These are phyloP conservation scores for Ardeotis arabs DNA, from an alignment of 2,113 vertebrate species.

Conservation along the genomic window DNA sequence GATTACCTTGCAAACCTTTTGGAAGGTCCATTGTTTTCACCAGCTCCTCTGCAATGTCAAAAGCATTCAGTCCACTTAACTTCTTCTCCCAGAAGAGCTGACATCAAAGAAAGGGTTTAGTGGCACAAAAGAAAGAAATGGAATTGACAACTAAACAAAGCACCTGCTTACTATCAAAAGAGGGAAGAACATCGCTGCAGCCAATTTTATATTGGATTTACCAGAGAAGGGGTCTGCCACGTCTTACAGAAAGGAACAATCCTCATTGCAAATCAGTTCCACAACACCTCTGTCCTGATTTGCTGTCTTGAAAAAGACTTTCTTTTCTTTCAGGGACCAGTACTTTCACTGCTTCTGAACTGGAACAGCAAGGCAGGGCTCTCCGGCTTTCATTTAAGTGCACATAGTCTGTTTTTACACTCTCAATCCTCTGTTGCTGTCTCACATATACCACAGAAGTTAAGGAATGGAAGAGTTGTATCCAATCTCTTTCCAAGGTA, in stretches of 20 bases:
- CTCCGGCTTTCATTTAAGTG: neutral
- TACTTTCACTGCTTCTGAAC: neutral
- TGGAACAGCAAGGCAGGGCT: neutral
- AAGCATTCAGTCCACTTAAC: constrained; percentile 92
- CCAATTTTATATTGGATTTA: neutral
- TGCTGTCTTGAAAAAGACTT: neutral
- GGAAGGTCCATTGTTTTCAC: constrained; percentile 98
- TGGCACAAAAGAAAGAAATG: neutral
- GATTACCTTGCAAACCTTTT: constrained; percentile 93
- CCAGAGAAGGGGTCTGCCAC: neutral
- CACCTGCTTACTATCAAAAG: neutral
- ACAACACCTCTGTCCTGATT: neutral
- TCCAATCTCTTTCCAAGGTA: neutral
- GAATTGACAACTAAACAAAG: neutral
- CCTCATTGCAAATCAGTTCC: neutral
- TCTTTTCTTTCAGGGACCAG: neutral
- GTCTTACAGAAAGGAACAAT: neutral
- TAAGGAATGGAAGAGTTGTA: neutral
- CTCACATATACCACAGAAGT: neutral
- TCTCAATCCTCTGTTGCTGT: neutral
- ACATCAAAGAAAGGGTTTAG: neutral
- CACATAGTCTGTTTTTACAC: neutral
- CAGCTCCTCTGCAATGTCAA: constrained; percentile 96
- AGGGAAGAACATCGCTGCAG: neutral
- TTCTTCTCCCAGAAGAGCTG: constrained; percentile 99